Conservation (phyloP, 2,888 invertebrate genomes). For the Formica aserva region DNA sequence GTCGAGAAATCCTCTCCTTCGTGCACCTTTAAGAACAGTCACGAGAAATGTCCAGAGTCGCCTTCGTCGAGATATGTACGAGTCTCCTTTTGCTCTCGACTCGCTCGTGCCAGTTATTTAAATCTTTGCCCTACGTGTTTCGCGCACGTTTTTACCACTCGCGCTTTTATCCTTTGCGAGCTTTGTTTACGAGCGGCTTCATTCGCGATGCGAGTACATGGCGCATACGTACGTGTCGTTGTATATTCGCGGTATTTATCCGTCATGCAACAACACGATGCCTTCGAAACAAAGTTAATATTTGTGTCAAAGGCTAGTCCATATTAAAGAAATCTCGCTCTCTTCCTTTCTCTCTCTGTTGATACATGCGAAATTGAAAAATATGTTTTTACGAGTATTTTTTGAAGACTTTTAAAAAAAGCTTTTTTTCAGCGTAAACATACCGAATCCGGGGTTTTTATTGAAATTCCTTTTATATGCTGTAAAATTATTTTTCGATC, state of each 20-base stretch:
- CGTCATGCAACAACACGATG: neutral
- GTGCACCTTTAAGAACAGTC: conserved; percentile 53
- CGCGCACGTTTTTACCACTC: neutral
- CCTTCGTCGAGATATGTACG: neutral
- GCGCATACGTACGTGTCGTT: neutral
- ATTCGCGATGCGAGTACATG: neutral
- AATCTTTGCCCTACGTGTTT: conserved; percentile 6
- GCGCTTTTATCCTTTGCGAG: neutral
- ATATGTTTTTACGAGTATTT: conserved; percentile 1
- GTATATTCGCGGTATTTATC: neutral
- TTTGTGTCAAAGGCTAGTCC: neutral
- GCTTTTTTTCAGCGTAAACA: neutral
- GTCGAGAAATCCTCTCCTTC: conserved; percentile 37
- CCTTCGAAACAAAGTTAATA: neutral
- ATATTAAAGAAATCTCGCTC: neutral
- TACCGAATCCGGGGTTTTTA: neutral
- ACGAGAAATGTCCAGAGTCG: conserved; percentile 40
- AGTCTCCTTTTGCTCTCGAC: conserved; percentile 7
- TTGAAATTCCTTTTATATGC: conserved; percentile 27
- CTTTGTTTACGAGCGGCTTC: conserved; percentile 17
- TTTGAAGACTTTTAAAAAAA: neutral
- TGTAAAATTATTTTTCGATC: neutral
- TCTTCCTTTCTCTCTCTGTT: neutral
- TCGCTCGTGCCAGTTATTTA: conserved; percentile 26
- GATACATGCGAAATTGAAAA: neutral